Conservation (phyloP, 2,888 invertebrate genomes). For the Drosophila fungiperda region DNA sequence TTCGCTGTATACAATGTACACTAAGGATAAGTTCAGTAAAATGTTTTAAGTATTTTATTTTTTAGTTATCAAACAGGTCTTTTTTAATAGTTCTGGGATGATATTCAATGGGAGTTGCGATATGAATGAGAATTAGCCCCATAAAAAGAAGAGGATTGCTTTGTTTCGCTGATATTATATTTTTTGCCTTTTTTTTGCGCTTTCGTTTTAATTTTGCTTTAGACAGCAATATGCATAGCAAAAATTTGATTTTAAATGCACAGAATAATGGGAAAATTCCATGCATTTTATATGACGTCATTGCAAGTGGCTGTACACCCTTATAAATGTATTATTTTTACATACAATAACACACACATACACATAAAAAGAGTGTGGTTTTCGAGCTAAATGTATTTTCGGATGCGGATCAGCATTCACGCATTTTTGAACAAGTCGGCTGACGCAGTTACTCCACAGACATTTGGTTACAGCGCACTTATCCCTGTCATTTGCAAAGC, state of each 20-base stretch:
- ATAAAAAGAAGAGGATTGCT: not conserved
- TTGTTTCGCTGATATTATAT: conserved; percentile 3
- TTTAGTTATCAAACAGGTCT: not conserved
- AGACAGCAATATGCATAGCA: conserved; percentile 69
- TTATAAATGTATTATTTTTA: conserved; percentile 17
- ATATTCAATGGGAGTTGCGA: conserved; percentile 7
- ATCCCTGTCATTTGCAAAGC: conserved; percentile 44
- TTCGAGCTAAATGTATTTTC: conserved; percentile 11
- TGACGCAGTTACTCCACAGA: conserved; percentile 9
- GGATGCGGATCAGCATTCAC: conserved; percentile 64
- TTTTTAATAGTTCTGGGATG: not conserved
- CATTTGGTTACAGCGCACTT: conserved; percentile 37
- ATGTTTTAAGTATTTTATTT: not conserved
- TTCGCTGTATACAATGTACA: not conserved
- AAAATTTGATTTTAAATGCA: conserved; percentile 71
- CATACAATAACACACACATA: not conserved
- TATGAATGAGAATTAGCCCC: not conserved
- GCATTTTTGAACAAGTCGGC: conserved; percentile 45
- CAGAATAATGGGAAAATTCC: conserved; percentile 71
- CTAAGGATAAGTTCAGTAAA: not conserved
- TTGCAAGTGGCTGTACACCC: conserved; percentile 45
- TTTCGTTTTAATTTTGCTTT: conserved; percentile 32
- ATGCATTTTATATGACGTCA: conserved; percentile 76
- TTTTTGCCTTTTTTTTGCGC: conserved; percentile 15
- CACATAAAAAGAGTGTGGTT: conserved; percentile 2